These are phyloP conservation scores for Nebria brevicollis DNA, from an alignment of 2,888 invertebrate species.

Conservation along the genomic window DNA sequence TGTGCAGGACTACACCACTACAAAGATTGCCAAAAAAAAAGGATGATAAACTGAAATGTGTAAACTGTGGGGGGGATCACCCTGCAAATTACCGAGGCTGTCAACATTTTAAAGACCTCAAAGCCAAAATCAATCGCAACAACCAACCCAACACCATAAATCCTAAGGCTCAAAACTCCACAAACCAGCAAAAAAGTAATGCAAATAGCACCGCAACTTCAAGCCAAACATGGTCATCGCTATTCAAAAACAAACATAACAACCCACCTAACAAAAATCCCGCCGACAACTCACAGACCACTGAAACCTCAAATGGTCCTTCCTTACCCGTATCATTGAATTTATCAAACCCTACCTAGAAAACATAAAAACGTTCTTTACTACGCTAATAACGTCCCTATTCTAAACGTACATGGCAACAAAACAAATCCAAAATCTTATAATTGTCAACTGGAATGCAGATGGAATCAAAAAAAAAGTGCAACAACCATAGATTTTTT, in stretches of 20 bases:
- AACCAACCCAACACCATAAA: slow-evolving; percentile 12
- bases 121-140: slow-evolving; percentile 9
- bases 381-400: no score
- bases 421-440: slow-evolving; percentile 27
- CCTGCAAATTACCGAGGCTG: slow-evolving; percentile 21
- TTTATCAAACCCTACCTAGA: no score
- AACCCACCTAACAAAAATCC: no score
- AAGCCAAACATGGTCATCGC: slow-evolving; percentile 5
- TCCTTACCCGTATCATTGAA: background rate
- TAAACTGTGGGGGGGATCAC: slow-evolving; percentile 39
- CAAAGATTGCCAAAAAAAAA: no score
- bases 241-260: background rate
- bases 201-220: slow-evolving; percentile 10
- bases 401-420: background rate
- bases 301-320: no score
- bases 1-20: no score
- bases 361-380: no score
- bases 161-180: slow-evolving; percentile 2
- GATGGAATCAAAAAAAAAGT: slow-evolving; percentile 27
- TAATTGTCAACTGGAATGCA: slow-evolving; percentile 25
- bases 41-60: slow-evolving; percentile 7
- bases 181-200: slow-evolving; percentile 25
- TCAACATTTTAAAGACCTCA: background rate
- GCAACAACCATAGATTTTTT: slow-evolving; percentile 28
- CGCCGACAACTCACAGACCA: no score